Evolutionary conservation across 2,113 vertebrate genomes (phyloP).

Genomic region (Muscicapa adusta): DNA sequence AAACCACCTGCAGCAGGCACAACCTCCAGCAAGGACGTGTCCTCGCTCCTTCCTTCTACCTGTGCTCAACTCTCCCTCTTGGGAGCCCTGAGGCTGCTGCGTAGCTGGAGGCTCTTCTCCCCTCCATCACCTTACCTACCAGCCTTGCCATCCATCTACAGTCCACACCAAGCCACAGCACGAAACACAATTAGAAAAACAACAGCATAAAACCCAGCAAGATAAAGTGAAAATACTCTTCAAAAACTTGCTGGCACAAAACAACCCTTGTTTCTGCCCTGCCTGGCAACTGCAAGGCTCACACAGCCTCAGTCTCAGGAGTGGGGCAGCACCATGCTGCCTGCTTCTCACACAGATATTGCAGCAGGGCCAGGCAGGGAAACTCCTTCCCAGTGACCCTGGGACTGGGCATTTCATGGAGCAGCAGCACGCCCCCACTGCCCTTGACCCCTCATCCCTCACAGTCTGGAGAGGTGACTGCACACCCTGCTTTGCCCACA

Average conservation of each 20-base stretch:
- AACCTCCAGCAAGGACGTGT: background rate
- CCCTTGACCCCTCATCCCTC: background rate
- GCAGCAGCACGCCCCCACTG: fast-evolving
- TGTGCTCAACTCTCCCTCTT: background rate
- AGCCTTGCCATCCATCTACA: background rate
- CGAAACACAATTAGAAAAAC: background rate
- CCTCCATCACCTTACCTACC: background rate
- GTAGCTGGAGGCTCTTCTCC: background rate
- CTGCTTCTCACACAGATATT: background rate
- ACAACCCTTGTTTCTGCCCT: background rate
- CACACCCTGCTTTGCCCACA: background rate
- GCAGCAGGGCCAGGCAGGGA: background rate
- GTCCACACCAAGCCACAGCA: background rate
- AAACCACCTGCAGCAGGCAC: background rate
- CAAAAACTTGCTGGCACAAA: background rate
- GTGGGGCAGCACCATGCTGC: fast-evolving
- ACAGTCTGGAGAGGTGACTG: fast-evolving
- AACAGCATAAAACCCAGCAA: background rate
- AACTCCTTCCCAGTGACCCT: background rate
- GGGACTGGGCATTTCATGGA: background rate
- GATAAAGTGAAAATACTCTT: background rate
- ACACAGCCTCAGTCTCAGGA: background rate
- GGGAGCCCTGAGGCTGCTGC: background rate
- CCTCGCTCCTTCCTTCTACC: background rate
- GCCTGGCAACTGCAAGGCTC: background rate